These are phyloP conservation scores for Amblyornis subalaris DNA, from an alignment of 2,113 vertebrate genomes.

Conservation along the genomic window DNA sequence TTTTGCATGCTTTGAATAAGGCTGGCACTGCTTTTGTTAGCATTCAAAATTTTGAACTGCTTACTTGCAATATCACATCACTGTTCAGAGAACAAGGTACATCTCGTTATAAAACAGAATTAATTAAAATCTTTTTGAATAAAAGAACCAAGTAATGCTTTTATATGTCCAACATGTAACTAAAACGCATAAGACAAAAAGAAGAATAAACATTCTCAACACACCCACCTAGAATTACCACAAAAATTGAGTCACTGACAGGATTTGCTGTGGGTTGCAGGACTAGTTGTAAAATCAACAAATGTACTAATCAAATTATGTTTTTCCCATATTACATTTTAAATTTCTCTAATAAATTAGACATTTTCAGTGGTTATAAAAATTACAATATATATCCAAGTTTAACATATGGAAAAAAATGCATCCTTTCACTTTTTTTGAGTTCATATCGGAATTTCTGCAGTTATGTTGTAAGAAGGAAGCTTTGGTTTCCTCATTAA, in stretches of 20 bases:
- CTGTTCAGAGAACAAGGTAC: conserved; percentile 61
- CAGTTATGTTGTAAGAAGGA: neutral
- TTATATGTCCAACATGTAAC: conserved; percentile 66
- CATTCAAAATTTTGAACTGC: neutral
- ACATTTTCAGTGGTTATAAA: neutral
- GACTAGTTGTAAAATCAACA: conserved; percentile 43
- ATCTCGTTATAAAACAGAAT: conserved; percentile 60
- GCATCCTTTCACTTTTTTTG: neutral
- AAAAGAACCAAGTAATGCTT: conserved; percentile 62
- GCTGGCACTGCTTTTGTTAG: neutral
- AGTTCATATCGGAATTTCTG: neutral
- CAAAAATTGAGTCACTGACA: conserved; percentile 79
- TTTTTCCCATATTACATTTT: conserved; percentile 72
- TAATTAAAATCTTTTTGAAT: conserved; percentile 61
- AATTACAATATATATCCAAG: neutral
- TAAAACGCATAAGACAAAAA: conserved; percentile 48
- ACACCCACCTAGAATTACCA: conserved; percentile 71
- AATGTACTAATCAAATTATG: conserved; percentile 70
- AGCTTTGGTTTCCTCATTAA: neutral
- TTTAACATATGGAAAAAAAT: neutral
- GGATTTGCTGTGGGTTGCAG: conserved; percentile 48
- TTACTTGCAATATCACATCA: neutral
- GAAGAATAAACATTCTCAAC: conserved; percentile 12
- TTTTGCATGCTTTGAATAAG: neutral
- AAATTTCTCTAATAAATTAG: conserved; percentile 72